Conservation (phyloP, 2,797 vertebrate genomes). For the Bryconaethiops microstoma region DNA sequence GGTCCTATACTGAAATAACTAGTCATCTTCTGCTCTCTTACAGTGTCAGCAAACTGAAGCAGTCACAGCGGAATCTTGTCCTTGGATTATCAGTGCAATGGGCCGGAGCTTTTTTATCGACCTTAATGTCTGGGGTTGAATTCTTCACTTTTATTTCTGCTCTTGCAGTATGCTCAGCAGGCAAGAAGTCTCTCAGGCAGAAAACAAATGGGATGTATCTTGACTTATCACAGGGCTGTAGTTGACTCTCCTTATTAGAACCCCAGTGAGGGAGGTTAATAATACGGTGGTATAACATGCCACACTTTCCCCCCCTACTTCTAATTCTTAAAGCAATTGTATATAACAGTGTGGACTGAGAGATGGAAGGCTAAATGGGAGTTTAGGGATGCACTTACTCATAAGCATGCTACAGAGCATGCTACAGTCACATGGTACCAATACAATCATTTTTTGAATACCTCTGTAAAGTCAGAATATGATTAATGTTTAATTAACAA, state of each 20-base stretch:
- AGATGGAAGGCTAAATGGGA: background rate
- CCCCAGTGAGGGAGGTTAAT: background rate
- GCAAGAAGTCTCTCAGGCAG: background rate
- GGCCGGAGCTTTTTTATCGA: slow-evolving; percentile 13
- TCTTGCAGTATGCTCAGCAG: background rate
- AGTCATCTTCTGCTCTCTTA: background rate
- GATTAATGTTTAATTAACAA: no score
- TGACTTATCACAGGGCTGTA: background rate
- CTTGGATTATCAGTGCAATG: slow-evolving; percentile 21
- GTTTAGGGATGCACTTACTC: background rate
- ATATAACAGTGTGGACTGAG: background rate
- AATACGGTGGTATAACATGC: background rate
- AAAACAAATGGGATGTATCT: background rate
- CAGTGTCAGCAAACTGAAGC: background rate
- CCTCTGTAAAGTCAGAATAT: no score
- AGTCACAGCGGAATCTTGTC: slow-evolving; percentile 19
- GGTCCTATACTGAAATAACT: background rate
- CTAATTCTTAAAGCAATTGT: background rate
- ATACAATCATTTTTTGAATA: no score
- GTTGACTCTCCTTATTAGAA: background rate
- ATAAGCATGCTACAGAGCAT: background rate
- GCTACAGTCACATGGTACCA: no score
- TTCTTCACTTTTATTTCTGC: slow-evolving; percentile 19
- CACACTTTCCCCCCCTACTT: background rate
- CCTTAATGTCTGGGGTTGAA: background rate